Evolutionary conservation across 2,888 invertebrate genomes (phyloP).

Genomic region (Agonopterix heracliana): DNA sequence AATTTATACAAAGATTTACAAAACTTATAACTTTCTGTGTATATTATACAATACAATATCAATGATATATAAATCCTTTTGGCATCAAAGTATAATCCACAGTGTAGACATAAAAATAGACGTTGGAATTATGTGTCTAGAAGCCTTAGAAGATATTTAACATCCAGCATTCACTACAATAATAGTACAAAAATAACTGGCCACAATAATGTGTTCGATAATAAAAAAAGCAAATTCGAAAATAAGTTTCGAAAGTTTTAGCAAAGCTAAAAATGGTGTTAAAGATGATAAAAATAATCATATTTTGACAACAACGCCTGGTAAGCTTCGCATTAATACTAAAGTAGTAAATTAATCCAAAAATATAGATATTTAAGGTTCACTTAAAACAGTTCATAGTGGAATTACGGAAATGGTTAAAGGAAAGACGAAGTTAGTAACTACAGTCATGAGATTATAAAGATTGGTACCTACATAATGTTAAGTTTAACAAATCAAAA

Average conservation of each 20-base stretch:
- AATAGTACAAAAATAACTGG: conserved; percentile 70
- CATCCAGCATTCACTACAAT: conserved; percentile 55
- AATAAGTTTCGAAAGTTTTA: conserved; percentile 44
- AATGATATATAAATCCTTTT: neutral
- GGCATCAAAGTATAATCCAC: conserved; percentile 1
- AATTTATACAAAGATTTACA: too few species aligned
- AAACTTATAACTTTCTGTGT: too few species aligned
- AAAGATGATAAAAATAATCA: conserved; percentile 28
- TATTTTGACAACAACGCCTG: conserved; percentile 46
- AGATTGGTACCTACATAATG: conserved; percentile 62
- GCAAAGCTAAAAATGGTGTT: conserved; percentile 27
- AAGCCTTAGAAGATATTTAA: conserved; percentile 39
- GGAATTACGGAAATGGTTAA: conserved; percentile 38
- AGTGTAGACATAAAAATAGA: neutral
- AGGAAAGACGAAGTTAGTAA: conserved; percentile 53
- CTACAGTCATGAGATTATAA: conserved; percentile 70
- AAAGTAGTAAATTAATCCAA: conserved; percentile 53
- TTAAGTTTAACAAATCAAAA: conserved; percentile 66
- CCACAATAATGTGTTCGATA: conserved; percentile 60
- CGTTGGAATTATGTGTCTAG: conserved; percentile 8
- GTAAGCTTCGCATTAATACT: conserved; percentile 51
- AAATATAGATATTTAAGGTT: conserved; percentile 56
- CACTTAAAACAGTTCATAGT: conserved; percentile 39
- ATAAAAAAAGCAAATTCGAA: conserved; percentile 35
- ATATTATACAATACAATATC: too few species aligned